phyloP scores from a whole-genome alignment of 2,797 vertebrate species.

The Sus cebifrons region DNA sequence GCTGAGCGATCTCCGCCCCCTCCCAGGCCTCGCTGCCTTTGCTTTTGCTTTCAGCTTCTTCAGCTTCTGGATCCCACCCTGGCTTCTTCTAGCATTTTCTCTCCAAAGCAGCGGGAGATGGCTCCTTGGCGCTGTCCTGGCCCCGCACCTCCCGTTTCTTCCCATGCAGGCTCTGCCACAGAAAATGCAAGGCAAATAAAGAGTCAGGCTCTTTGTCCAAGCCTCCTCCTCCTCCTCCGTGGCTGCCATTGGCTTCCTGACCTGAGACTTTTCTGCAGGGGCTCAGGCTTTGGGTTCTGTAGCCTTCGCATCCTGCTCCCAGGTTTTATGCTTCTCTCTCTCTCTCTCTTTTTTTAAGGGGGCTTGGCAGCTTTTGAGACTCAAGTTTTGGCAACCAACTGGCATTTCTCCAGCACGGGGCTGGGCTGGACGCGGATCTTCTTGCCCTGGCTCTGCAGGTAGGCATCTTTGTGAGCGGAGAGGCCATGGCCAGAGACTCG shows the following conservation, averaged over 20 bases:
- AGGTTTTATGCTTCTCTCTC: background rate
- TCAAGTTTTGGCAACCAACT: slow-evolving; percentile 88
- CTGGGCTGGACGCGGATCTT: slow-evolving; percentile 89
- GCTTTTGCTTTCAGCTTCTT: slow-evolving; percentile 93
- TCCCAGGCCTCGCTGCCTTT: slow-evolving; percentile 87
- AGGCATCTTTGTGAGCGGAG: slow-evolving; percentile 93
- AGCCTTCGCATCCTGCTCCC: slow-evolving; percentile 67
- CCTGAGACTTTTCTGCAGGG: background rate
- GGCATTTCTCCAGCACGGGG: slow-evolving; percentile 89
- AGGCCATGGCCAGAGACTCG: slow-evolving; percentile 89
- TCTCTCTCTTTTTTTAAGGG: slow-evolving; percentile 89
- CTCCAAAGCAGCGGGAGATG: slow-evolving; percentile 91
- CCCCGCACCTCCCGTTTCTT: slow-evolving; percentile 95
- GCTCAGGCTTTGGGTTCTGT: slow-evolving; percentile 71
- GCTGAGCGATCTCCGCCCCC: background rate
- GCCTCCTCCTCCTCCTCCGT: background rate
- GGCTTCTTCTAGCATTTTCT: slow-evolving; percentile 94
- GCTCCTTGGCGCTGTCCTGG: slow-evolving; percentile 91
- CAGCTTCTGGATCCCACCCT: slow-evolving; percentile 94
- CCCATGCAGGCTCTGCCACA: slow-evolving; percentile 95
- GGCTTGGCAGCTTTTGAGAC: slow-evolving; percentile 83
- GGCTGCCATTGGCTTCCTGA: background rate
- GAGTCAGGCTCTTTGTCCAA: slow-evolving; percentile 57
- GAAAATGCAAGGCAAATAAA: slow-evolving; percentile 93
- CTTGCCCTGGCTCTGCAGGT: slow-evolving; percentile 94